Percentiles rank a stretch among this genome's conserved stretches.
Conservation (phyloP, 2,797 vertebrate genomes). For the Eupleurogrammus muticus region DNA sequence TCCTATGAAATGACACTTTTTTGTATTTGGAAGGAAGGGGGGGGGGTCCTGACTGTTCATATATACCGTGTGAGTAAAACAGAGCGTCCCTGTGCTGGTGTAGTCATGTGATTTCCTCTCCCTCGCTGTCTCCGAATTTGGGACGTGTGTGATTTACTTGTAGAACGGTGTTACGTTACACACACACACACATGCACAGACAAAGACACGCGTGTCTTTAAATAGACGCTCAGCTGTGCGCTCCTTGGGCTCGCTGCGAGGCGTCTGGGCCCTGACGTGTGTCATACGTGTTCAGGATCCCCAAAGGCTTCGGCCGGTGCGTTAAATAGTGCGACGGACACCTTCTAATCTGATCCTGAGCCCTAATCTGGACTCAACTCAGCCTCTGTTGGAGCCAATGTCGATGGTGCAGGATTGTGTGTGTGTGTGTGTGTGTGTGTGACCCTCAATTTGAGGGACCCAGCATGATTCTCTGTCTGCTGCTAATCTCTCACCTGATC, state of each 20-base stretch:
- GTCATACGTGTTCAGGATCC: slow-evolving; percentile 1
- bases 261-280: slow-evolving; percentile 1
- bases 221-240: slow-evolving; percentile 53
- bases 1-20: slow-evolving; percentile 3
- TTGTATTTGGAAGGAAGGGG: not conserved
- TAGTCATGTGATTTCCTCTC: slow-evolving; percentile 29
- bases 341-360: slow-evolving; percentile 48
- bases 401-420: slow-evolving; percentile 9
- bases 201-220: slow-evolving; percentile 21
- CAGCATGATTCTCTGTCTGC: slow-evolving; percentile 37
- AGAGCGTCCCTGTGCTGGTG: slow-evolving; percentile 7
- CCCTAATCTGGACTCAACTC: slow-evolving; percentile 22
- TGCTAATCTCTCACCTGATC: not conserved
- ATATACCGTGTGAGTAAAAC: slow-evolving; percentile 9
- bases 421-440: slow-evolving; percentile 2
- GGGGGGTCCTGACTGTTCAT: not conserved
- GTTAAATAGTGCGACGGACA: slow-evolving; percentile 29
- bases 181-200: not conserved
- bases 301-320: too few relatives aligned
- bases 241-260: not conserved
- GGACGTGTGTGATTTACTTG: slow-evolving; percentile 6
- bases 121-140: not conserved
- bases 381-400: slow-evolving; percentile 15
- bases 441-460: slow-evolving; percentile 14
- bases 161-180: slow-evolving; percentile 36